Evolutionary conservation across 2,888 invertebrate genomes (phyloP), one percentile per base, ranked within the genome.

Genomic region (Ophion ellenae): DNA sequence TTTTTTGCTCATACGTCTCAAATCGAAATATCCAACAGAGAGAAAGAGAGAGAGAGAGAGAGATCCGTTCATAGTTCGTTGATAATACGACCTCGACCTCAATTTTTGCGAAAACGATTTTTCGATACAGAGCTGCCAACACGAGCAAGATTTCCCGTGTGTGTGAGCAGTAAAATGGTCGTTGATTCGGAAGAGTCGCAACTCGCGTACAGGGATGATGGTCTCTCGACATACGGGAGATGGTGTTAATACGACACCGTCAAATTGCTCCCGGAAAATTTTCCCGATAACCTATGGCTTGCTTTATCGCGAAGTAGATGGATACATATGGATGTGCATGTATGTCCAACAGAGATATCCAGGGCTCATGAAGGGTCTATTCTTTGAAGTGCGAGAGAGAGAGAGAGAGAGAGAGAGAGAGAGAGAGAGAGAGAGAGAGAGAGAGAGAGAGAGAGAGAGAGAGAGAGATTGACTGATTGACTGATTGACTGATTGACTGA

Each of bases 331-430:
- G 11, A 70, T 47, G n/a, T 32, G n/a, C 36, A n/a, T 66, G 66
- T 32, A 76, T 67, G 76, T 14, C 47, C 20, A 53, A 69, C 36
- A n/a, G 24, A 63, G 63, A 71, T 78, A 70, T 74, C 32, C 45
- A 79, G 47, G 79, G 80, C 80, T 80, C 79, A 80, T 78, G 67
- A 74, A 78, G 78, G 73, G 73, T 59, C 83, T 83, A 83, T 83
- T 83, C 78, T 74, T 40, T 61, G 67, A 74, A 66, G 59, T 57
- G 73, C 73, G 28, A 20, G 53, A 36, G 79, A 17, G 59, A n/a
- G n/a, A 47, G 63, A n/a, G 28, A 59, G 14, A 67, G 63, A 53
- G 79, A 24, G 59, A n/a, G n/a, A 63, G 7, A 40, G 63, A 63
- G 32, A 67, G 47, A 66, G 71, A 81, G 81, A 78, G 20, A 84